Conservation (phyloP, 2,888 invertebrate species). For the Seladonia tumulorum region DNA sequence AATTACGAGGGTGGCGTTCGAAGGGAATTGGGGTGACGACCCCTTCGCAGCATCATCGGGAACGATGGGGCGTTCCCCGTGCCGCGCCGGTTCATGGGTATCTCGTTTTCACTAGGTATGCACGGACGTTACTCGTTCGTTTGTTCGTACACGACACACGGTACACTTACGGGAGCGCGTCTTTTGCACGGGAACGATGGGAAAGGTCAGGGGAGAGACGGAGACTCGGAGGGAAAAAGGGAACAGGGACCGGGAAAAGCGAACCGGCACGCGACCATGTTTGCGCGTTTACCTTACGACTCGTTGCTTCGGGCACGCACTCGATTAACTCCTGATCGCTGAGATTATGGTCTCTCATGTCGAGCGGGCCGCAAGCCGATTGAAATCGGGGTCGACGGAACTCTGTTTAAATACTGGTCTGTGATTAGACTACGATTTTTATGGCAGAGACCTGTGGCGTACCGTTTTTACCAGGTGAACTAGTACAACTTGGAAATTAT, state of each 20-base stretch:
- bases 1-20: slow-evolving; percentile 75
- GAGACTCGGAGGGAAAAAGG: not conserved
- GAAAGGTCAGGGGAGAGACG: slow-evolving; percentile 50
- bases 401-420: not conserved
- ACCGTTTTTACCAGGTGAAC: no score
- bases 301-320: slow-evolving; percentile 75
- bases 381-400: not conserved
- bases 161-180: slow-evolving; percentile 41
- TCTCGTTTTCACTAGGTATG: slow-evolving; percentile 72
- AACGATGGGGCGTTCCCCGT: slow-evolving; percentile 75
- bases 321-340: slow-evolving; percentile 62
- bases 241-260: slow-evolving; percentile 15
- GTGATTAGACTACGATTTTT: not conserved
- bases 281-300: slow-evolving; percentile 76
- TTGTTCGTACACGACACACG: slow-evolving; percentile 48
- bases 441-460: no score
- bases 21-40: slow-evolving; percentile 66
- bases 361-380: not conserved
- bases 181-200: slow-evolving; percentile 59
- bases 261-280: slow-evolving; percentile 77
- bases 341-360: not conserved
- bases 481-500: no score
- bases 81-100: slow-evolving; percentile 60
- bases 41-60: slow-evolving; percentile 63
- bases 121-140: slow-evolving; percentile 50